phyloP scores from a whole-genome alignment of 2,888 invertebrate genomes.

The Hedychridium roseum region DNA sequence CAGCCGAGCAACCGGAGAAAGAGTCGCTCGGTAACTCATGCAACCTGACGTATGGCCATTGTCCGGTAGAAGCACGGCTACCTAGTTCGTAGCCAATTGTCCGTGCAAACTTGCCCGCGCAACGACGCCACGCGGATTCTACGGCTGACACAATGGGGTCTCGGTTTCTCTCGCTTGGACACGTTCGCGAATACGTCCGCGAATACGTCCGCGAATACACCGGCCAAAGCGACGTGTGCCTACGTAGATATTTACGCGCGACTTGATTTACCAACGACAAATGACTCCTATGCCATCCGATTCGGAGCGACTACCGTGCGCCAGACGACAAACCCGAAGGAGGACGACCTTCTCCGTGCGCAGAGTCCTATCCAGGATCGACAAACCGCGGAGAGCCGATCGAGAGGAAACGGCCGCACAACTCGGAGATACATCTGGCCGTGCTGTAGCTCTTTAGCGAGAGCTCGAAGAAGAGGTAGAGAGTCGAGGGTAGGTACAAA shows the following conservation, averaged over 20 bases:
- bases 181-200: conserved; percentile 9
- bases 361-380: too few relatives aligned
- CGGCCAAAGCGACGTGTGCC: neutral
- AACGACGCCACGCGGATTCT: conserved; percentile 15
- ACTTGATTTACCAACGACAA: conserved; percentile 29
- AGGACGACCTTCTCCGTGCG: too few relatives aligned
- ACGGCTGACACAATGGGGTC: conserved; percentile 24
- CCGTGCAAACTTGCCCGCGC: conserved; percentile 8
- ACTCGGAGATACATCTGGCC: too few relatives aligned
- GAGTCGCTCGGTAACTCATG: conserved; percentile 51
- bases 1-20: conserved; percentile 16
- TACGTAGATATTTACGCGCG: neutral
- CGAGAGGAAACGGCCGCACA: too few relatives aligned
- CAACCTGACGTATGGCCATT: conserved; percentile 50
- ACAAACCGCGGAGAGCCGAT: too few relatives aligned
- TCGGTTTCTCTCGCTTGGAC: conserved; percentile 21
- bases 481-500: too few relatives aligned
- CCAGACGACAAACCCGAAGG: too few relatives aligned
- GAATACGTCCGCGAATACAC: neutral
- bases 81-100: conserved; percentile 29
- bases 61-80: conserved; percentile 28
- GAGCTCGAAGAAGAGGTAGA: too few relatives aligned
- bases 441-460: too few relatives aligned
- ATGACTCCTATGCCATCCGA: too few relatives aligned
- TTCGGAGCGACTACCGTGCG: too few relatives aligned